Evolutionary conservation across 2,113 vertebrate species (phyloP), one percentile per base, ranked within the genome.

Genomic region (Sterrhoptilus dennistouni): DNA sequence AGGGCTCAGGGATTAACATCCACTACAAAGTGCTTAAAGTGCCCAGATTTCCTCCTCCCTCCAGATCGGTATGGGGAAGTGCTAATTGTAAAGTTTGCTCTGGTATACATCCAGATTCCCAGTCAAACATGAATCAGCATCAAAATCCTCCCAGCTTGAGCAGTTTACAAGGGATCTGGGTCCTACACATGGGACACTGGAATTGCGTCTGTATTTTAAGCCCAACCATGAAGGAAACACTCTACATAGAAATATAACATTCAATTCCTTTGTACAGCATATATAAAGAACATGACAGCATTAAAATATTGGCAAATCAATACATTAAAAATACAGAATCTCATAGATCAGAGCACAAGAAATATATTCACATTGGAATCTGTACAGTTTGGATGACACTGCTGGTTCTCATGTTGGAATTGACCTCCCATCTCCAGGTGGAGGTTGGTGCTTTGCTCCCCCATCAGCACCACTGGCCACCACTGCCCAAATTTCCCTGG

Each of bases 271-370:
- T 87, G 27, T 89, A 93, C 71, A 96, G 82, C 77, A 47, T 94
- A 75, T 95, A 79, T 65, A 81, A 95, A 95, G 76, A 83, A 93
- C 42, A 38, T 28, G 65, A 95, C 71, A 81, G 92, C 74, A 56
- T 94, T 74, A 72, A 94, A 89, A 94, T 91, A 83, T 66, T 75
- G 79, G 84, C 79, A 83, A 57, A 83, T 71, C 81, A 47, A 83
- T 59, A 92, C 93, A 76, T 90, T 77, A 82, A 96, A 94, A 97
- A 83, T 89, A 96, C 95, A 95, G 88, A 70, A 40, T 93, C 79
- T 89, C 50, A 20, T 78, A 36, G 80, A 89, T 45, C 93, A 75
- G 84, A 66, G 80, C 92, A 96, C 90, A 78, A 80, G 82, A 87
- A 94, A 56, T 79, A 85, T 84, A 93, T 89, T 93, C 66, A 96